Percentiles rank a stretch among this genome's conserved stretches.
Evolutionary conservation across 1,140 invertebrate species (phyloP).

Genomic region (Listronotus bonariensis): DNA sequence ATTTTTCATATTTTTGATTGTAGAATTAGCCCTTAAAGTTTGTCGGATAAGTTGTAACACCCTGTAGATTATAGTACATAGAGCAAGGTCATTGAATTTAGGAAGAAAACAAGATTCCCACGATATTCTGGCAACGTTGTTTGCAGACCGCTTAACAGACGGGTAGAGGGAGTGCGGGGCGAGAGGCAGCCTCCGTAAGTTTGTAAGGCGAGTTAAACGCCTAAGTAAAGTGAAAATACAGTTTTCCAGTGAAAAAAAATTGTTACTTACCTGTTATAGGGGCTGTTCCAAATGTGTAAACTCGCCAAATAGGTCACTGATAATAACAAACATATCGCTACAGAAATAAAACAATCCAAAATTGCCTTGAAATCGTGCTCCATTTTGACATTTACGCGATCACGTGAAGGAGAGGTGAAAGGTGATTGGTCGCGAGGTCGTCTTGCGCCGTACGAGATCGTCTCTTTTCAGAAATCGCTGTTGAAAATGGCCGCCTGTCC

Average conservation of each 20-base stretch:
- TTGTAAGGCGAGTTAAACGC: constrained; percentile 9
- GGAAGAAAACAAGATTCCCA: constrained; percentile 2
- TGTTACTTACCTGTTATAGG: constrained; percentile 67
- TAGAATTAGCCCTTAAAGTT: too few species aligned
- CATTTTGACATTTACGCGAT: constrained; percentile 56
- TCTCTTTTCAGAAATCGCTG: constrained; percentile 13
- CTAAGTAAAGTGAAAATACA: constrained; percentile 5
- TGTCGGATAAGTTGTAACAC: too few species aligned
- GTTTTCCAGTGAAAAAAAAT: constrained; percentile 18
- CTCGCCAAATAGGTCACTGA: constrained; percentile 79
- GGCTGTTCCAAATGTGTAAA: constrained; percentile 81
- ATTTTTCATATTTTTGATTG: too few species aligned
- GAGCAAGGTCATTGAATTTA: too few species aligned
- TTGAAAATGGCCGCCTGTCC: constrained; percentile 69
- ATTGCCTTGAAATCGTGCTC: constrained; percentile 51
- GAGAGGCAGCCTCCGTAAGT: constrained; percentile 19
- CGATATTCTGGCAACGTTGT: constrained; percentile 18
- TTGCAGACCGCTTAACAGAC: constrained; percentile 7
- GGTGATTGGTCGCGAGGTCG: constrained; percentile 43
- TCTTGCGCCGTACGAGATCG: constrained; percentile 29
- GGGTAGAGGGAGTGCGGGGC: constrained; percentile 11
- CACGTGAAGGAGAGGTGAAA: constrained; percentile 46
- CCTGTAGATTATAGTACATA: background rate
- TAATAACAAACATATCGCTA: constrained; percentile 70
- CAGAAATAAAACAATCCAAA: constrained; percentile 55